Evolutionary conservation across 2,113 vertebrate genomes (phyloP).

Genomic region (Cyrtonyx montezumae): DNA sequence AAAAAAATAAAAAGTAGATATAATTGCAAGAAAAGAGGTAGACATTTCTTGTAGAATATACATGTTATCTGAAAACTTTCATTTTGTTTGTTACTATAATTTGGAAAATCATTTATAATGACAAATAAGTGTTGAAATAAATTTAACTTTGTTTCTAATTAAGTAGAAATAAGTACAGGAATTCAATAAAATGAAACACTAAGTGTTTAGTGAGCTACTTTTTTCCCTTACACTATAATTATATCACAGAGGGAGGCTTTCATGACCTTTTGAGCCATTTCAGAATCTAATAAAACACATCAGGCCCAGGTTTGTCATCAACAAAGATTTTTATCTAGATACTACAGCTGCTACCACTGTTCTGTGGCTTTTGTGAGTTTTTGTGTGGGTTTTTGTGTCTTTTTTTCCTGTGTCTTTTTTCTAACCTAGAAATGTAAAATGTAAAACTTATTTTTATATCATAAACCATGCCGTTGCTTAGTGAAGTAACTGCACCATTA

Average conservation of each 20-base stretch:
- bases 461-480: constrained; percentile 42
- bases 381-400: neutral
- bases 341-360: neutral
- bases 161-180: constrained; percentile 18
- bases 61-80: neutral
- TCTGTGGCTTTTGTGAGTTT: neutral
- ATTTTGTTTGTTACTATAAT: neutral
- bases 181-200: constrained; percentile 33
- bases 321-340: constrained; percentile 30
- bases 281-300: constrained; percentile 23
- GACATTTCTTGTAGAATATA: neutral
- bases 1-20: too few relatives aligned
- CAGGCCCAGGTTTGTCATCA: constrained; percentile 19
- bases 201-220: neutral
- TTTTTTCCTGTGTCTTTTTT: neutral
- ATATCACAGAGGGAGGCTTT: neutral
- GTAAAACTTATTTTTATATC: constrained; percentile 19
- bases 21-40: neutral
- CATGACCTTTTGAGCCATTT: constrained; percentile 43
- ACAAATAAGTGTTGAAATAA: constrained; percentile 26
- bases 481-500: neutral
- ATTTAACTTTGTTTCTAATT: constrained; percentile 42
- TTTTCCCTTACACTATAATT: constrained; percentile 18
- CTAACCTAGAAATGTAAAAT: constrained; percentile 1
- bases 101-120: neutral